phyloP scores from a whole-genome alignment of 2,888 invertebrate genomes.

The Dione juno region DNA sequence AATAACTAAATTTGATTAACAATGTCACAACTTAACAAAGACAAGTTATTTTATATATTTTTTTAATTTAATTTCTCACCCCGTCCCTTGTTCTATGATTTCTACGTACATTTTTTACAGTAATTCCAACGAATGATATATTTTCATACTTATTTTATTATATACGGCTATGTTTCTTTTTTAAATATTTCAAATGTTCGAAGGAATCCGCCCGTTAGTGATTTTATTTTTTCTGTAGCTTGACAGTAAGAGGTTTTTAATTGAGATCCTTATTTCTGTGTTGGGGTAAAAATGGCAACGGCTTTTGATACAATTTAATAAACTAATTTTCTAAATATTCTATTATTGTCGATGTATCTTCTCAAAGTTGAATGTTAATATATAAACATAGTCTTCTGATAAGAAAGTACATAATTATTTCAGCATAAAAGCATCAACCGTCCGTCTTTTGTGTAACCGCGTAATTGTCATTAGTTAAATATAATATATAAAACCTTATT shows the following conservation, averaged over 20 bases:
- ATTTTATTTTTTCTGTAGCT: constrained; percentile 20
- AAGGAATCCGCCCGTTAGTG: constrained; percentile 11
- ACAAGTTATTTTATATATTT: neutral
- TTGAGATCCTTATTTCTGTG: constrained; percentile 1
- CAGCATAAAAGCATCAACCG: too few species aligned
- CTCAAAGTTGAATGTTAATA: too few species aligned
- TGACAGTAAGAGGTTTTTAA: constrained; percentile 10
- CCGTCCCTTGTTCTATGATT: constrained; percentile 5
- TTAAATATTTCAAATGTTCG: constrained; percentile 8
- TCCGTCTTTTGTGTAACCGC: too few species aligned
- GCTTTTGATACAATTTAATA: too few species aligned
- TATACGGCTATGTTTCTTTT: constrained; percentile 13
- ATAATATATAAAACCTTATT: neutral
- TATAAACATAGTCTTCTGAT: neutral
- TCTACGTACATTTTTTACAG: neutral
- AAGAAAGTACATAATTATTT: neutral
- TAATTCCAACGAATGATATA: constrained; percentile 21
- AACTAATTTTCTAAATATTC: too few species aligned
- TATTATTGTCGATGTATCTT: too few species aligned
- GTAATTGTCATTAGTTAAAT: too few species aligned
- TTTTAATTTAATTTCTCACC: neutral
- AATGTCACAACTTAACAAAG: too few species aligned
- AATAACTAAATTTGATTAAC: too few species aligned
- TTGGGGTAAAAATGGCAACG: neutral
- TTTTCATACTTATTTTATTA: constrained; percentile 17